Base-by-base conservation (phyloP, 2,797 vertebrate genomes). In the Eulemur coronatus region DNA sequence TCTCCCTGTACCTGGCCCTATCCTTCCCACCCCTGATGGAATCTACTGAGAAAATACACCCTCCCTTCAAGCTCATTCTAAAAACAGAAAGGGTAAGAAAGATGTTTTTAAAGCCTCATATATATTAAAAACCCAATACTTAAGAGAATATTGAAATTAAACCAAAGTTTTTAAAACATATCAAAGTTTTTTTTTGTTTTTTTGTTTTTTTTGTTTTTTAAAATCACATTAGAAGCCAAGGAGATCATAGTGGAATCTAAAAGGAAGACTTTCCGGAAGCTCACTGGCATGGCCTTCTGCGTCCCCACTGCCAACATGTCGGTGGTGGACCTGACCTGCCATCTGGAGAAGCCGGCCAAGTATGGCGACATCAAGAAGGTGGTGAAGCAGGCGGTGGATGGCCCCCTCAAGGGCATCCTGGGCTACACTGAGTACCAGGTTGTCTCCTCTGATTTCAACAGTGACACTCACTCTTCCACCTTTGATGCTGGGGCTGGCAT, bases 91-190 rank as follows among this genome's bases (percentile, higher is more conserved):
- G 38, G 43, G 3, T 55, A 8, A 95, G 50, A 89, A 79, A 38
- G 24, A 88, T 17, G 24, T 17, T 65, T 65, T 65, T n/a, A n/a
- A 65, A 65, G n/a, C 33, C 63, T n/a, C 33, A 65, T 65, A 65
- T n/a, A 65, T 65, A 65, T 65, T 65, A 65, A 85, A 87, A 89
- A 84, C 22, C 2, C 50, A 94, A 89, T 7, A 79, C 80, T 89
- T 38, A 5, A 88, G 24, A 91, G 86, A 95, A 95, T 35, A 26
- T 43, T 88, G 61, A 91, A 85, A 94, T 95, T 95, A 88, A 81
- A 78, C 17, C 5, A 33, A 92, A 72, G n/a, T 92, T 96, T 84
- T 38, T 76, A 82, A 86, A 92, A 61, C 55, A 38, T 46, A 94
- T 55, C 52, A 70, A 63, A 92, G 41, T 43, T 3, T 50, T 22